A percentile compares a stretch with the other conserved stretches of the same genome.
These are phyloP conservation scores for Athalia rosae DNA, from an alignment of 2,888 invertebrate species.

Conservation along the genomic window DNA sequence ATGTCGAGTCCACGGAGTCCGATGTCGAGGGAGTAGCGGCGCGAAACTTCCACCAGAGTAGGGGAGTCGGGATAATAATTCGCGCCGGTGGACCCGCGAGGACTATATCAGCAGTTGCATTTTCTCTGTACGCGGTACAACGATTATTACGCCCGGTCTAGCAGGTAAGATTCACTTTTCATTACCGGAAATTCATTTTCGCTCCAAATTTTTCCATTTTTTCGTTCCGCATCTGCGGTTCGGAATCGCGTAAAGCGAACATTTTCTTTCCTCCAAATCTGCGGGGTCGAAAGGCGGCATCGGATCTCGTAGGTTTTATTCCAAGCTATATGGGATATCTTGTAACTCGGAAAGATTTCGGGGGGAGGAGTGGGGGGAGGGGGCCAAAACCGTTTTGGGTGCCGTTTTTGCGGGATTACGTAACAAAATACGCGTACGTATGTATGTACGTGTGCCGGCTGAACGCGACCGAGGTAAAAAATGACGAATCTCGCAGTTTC, in stretches of 20 bases:
- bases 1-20: neutral
- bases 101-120: conserved; percentile 21
- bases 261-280: too few relatives aligned
- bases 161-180: conserved; percentile 25
- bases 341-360: too few relatives aligned
- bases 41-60: conserved; percentile 23
- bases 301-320: too few relatives aligned
- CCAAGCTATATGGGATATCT: too few relatives aligned
- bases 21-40: neutral
- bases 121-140: conserved; percentile 35
- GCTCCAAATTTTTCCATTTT: too few relatives aligned
- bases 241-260: too few relatives aligned
- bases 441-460: too few relatives aligned
- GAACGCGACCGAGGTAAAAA: conserved; percentile 51
- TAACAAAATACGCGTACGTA: conserved; percentile 14
- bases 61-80: conserved; percentile 43
- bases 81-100: conserved; percentile 1
- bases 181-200: neutral
- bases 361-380: too few relatives aligned
- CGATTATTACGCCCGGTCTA: conserved; percentile 36
- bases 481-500: conserved; percentile 10
- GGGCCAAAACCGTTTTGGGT: too few relatives aligned
- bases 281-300: too few relatives aligned
- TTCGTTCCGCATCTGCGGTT: too few relatives aligned
- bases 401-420: neutral